Evolutionary conservation across 2,797 vertebrate genomes (phyloP).

Genomic region (Xerus rutilus): DNA sequence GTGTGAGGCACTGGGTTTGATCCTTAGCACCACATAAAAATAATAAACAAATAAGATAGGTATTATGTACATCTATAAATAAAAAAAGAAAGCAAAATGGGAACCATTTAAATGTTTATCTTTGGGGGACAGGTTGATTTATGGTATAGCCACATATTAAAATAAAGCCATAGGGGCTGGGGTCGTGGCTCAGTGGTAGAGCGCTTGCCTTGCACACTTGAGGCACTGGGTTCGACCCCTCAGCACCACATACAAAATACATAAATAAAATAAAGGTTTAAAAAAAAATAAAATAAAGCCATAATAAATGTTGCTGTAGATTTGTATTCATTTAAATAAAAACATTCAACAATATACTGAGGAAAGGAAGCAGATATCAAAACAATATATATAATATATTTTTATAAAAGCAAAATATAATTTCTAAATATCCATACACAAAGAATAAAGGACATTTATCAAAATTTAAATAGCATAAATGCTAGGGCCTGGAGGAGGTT

Average conservation of each 20-base stretch:
- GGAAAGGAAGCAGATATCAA: not conserved
- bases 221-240: too few species aligned
- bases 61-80: too few species aligned
- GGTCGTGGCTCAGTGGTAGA: too few species aligned
- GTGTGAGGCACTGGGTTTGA: too few species aligned
- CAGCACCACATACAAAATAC: too few species aligned
- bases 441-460: not conserved
- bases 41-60: too few species aligned
- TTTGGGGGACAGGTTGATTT: not conserved
- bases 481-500: not conserved
- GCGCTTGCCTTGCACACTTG: too few species aligned
- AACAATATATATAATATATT: not conserved
- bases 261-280: too few species aligned
- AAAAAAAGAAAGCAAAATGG: not conserved
- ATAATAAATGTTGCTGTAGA: constrained; percentile 34
- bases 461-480: constrained; percentile 60
- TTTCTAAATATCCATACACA: not conserved
- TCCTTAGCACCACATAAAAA: too few species aligned
- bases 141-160: not conserved
- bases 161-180: not conserved
- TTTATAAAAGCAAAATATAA: constrained; percentile 33
- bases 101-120: constrained; percentile 59
- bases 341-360: not conserved
- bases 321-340: constrained; percentile 29
- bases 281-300: not conserved